Evolutionary conservation across 2,888 invertebrate genomes (phyloP).

Genomic region (Agonum fuliginosum): DNA sequence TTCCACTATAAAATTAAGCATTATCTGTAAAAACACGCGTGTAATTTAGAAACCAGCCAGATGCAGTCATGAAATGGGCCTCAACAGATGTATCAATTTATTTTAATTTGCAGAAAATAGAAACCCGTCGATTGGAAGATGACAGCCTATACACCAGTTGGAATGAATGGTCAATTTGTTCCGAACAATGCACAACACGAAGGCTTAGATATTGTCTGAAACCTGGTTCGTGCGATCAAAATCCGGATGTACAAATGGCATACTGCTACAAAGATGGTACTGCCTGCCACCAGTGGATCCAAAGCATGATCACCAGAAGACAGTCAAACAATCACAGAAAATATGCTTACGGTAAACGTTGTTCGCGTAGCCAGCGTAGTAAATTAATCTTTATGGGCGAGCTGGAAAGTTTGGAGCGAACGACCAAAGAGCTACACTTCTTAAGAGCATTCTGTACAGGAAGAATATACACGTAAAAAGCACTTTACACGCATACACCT

Average conservation of each 20-base stretch:
- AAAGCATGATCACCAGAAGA: conserved; percentile 28
- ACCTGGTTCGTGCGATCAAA: conserved; percentile 83
- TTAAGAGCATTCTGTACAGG: no score
- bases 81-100: conserved; percentile 30
- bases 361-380: not conserved
- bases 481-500: no score
- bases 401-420: no score
- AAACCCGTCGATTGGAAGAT: conserved; percentile 44
- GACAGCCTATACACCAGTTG: conserved; percentile 81
- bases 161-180: conserved; percentile 90
- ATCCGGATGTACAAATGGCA: conserved; percentile 87
- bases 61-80: no score
- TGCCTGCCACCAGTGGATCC: conserved; percentile 82
- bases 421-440: no score
- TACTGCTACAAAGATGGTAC: conserved; percentile 90
- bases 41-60: no score
- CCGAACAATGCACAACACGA: conserved; percentile 85
- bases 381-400: no score
- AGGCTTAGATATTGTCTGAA: conserved; percentile 86
- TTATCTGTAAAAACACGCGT: no score
- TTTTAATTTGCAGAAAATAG: conserved; percentile 44
- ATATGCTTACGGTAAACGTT: conserved; percentile 37
- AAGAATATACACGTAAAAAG: no score
- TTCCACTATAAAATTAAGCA: no score
- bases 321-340: conserved; percentile 1